These are phyloP conservation scores for Meloidogyne chitwoodi DNA, from an alignment of 1,140 invertebrate species.

Conservation along the genomic window DNA sequence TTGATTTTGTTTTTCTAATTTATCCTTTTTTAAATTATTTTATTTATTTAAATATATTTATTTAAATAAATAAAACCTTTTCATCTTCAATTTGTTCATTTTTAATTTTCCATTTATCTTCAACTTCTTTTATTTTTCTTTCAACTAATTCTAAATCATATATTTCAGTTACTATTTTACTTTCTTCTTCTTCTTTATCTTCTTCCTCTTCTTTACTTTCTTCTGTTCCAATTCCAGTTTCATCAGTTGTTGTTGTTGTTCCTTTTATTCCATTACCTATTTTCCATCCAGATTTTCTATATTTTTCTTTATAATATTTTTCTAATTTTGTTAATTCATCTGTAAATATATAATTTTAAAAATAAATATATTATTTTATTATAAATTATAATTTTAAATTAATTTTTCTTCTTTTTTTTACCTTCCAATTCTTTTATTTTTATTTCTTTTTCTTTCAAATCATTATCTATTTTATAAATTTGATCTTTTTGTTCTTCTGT, in stretches of 20 bases:
- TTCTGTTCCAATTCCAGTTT: slow-evolving; percentile 13
- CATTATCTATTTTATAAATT: slow-evolving; percentile 44
- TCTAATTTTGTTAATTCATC: slow-evolving; percentile 47
- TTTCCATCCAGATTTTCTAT: slow-evolving; percentile 21
- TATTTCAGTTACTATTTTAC: slow-evolving; percentile 18
- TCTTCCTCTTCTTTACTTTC: slow-evolving; percentile 22
- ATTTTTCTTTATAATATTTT: slow-evolving; percentile 53
- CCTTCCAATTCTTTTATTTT: slow-evolving; percentile 48
- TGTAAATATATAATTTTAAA: slow-evolving; percentile 2
- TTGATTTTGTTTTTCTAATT: slow-evolving; percentile 47
- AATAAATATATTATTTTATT: not conserved
- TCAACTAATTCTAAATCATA: slow-evolving; percentile 56
- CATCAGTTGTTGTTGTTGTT: slow-evolving; percentile 17
- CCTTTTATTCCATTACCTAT: slow-evolving; percentile 25
- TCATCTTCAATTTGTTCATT: slow-evolving; percentile 58
- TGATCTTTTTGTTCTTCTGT: slow-evolving; percentile 46
- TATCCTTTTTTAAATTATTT: slow-evolving; percentile 34
- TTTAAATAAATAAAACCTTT: slow-evolving; percentile 33
- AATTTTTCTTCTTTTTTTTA: not conserved
- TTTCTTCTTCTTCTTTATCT: slow-evolving; percentile 20
- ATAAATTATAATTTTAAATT: too few relatives aligned
- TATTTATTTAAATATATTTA: not conserved
- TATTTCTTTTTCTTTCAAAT: slow-evolving; percentile 49
- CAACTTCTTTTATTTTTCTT: slow-evolving; percentile 54
- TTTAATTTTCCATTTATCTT: slow-evolving; percentile 57